Percentiles rank a stretch among this genome's conserved stretches.
These are phyloP conservation scores for Falco berigora DNA, from an alignment of 2,797 vertebrate species.

Conservation along the genomic window DNA sequence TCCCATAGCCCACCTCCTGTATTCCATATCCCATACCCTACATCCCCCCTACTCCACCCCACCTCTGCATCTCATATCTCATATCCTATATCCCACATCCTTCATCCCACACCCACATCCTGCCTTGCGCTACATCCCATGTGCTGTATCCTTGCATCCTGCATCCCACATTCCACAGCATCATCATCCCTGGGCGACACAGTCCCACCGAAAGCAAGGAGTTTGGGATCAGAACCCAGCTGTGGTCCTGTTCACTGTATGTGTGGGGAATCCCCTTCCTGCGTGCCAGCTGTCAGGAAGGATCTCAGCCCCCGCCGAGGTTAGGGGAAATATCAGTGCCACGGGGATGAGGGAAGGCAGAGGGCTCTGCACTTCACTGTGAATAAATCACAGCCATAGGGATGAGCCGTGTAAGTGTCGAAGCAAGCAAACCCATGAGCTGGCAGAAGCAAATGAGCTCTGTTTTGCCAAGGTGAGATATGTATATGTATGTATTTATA, in stretches of 20 bases:
- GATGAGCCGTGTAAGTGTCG: neutral
- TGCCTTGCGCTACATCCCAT: neutral
- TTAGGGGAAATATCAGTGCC: neutral
- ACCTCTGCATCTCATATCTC: neutral
- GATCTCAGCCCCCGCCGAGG: neutral
- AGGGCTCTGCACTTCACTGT: fast-evolving
- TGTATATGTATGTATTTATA: neutral
- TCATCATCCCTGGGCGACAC: fast-evolving
- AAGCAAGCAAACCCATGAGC: fast-evolving
- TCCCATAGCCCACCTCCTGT: no score
- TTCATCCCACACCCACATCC: no score
- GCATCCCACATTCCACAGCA: neutral
- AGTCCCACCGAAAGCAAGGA: neutral
- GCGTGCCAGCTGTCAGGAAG: fast-evolving
- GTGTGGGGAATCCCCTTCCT: fast-evolving
- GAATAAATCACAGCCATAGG: neutral
- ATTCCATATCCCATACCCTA: neutral
- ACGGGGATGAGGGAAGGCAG: neutral
- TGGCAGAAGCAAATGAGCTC: neutral
- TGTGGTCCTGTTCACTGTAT: fast-evolving
- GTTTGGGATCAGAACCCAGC: neutral
- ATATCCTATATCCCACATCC: neutral
- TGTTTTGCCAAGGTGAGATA: neutral
- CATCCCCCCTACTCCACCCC: no score
- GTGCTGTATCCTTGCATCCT: neutral